Percentiles rank a stretch among this genome's conserved stretches.
These are phyloP conservation scores for Vanessa tameamea DNA, from an alignment of 1,140 invertebrate genomes.

Conservation along the genomic window DNA sequence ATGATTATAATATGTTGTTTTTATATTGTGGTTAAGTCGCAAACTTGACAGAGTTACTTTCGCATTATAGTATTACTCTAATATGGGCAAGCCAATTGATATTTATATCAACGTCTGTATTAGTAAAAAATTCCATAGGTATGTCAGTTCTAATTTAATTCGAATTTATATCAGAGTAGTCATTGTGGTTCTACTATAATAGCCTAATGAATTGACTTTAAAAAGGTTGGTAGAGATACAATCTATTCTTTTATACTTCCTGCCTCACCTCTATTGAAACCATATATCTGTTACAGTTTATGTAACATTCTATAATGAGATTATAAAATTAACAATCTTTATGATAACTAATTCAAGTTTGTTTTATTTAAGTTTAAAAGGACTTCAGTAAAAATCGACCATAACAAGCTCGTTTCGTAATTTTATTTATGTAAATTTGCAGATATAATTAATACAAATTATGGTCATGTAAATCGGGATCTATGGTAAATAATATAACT, in stretches of 20 bases:
- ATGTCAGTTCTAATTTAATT: neutral
- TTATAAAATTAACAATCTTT: slow-evolving; percentile 28
- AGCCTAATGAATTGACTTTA: slow-evolving; percentile 47
- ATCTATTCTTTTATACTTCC: slow-evolving; percentile 50
- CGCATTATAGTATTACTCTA: too few relatives aligned
- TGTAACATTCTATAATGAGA: slow-evolving; percentile 34
- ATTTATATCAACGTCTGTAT: too few relatives aligned
- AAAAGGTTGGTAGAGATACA: slow-evolving; percentile 42
- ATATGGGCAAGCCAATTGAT: too few relatives aligned
- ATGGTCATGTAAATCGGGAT: slow-evolving; percentile 78
- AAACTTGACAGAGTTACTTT: too few relatives aligned
- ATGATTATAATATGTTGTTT: too few relatives aligned
- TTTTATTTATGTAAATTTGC: slow-evolving; percentile 82
- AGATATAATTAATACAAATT: slow-evolving; percentile 82
- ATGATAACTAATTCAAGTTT: slow-evolving; percentile 15
- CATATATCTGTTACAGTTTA: slow-evolving; percentile 31
- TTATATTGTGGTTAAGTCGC: too few relatives aligned
- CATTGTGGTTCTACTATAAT: slow-evolving; percentile 52
- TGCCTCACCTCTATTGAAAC: slow-evolving; percentile 45
- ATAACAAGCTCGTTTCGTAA: slow-evolving; percentile 77
- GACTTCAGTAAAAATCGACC: slow-evolving; percentile 57
- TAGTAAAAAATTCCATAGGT: neutral
- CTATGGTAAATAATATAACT: slow-evolving; percentile 76
- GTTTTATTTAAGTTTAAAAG: slow-evolving; percentile 10
- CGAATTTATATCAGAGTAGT: slow-evolving; percentile 6